phyloP scores from a whole-genome alignment of 1,140 invertebrate genomes.

The Eumeta japonica region DNA sequence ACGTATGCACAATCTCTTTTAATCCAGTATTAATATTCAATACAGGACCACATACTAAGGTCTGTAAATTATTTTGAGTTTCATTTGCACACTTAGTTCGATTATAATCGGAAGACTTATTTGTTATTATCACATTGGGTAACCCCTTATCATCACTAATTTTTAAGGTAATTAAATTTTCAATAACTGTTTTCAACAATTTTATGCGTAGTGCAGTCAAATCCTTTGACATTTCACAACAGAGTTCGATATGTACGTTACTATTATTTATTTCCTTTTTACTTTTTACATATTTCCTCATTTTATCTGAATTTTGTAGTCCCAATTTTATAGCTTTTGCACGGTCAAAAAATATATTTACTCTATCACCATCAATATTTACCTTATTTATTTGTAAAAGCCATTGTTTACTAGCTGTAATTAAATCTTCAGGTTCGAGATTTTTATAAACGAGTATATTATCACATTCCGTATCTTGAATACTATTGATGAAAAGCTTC shows the following conservation, averaged over 20 bases:
- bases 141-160: slow-evolving; percentile 31
- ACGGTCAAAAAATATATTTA: slow-evolving; percentile 34
- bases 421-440: slow-evolving; percentile 15
- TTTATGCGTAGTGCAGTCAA: slow-evolving; percentile 35
- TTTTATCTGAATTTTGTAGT: slow-evolving; percentile 20
- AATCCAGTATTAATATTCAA: slow-evolving; percentile 44
- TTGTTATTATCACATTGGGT: too few species aligned
- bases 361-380: slow-evolving; percentile 25
- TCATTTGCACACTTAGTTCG: slow-evolving; percentile 47
- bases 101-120: too few species aligned
- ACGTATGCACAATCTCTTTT: slow-evolving; percentile 46
- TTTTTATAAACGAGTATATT: background rate
- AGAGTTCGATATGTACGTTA: slow-evolving; percentile 20
- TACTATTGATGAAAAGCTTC: slow-evolving; percentile 13
- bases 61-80: slow-evolving; percentile 16
- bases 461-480: background rate
- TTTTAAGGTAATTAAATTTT: slow-evolving; percentile 31
- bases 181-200: slow-evolving; percentile 34
- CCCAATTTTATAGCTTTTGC: slow-evolving; percentile 21
- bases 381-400: slow-evolving; percentile 23
- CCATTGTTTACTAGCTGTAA: slow-evolving; percentile 31
- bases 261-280: slow-evolving; percentile 11
- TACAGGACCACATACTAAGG: slow-evolving; percentile 51
- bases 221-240: slow-evolving; percentile 18
- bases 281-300: slow-evolving; percentile 21